Evolutionary conservation across 2,888 invertebrate species (phyloP), one percentile per base, ranked within the genome.

Genomic region (Artemia sp.): DNA sequence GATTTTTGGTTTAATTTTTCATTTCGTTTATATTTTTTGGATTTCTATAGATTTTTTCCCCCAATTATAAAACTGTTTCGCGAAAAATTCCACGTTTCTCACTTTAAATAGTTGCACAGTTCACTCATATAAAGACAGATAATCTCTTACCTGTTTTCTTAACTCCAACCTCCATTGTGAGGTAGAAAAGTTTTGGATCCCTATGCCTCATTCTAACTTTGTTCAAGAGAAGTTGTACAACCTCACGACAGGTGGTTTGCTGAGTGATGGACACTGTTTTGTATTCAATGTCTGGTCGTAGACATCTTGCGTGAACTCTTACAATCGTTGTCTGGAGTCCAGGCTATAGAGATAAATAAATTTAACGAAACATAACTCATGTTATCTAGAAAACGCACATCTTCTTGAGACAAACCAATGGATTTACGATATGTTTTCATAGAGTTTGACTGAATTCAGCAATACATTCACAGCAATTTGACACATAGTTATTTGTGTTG

Each of bases 211-310:
- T 92, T 76, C 90, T 85, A 80, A 86, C 90, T 83, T 94, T 92
- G 79, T 88, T 85, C 72, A 95, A 82, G 38, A 95, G 82, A 69
- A 89, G 88, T 72, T 84, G 82, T 12, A 94, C 89, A 73, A 95
- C 88, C 71, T 92, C 90, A 75, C 87, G 85, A 75, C 91, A 90
- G 1, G 90, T 87, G 12, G 92, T 92, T 76, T 89, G 87, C 83
- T 88, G 90, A 69, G 89, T 89, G 74, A 94, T 90, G 73, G 90
- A 87, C 71, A 95, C 81, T 0, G 94, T 95, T 80, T 94, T 94
- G 84, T 95, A 94, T 79, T 94, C 93, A 78, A 94, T 92, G 80
- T 94, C 94, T 51, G 92, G 87, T 71, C 92, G 85, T 71, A 94
- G 82, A 76, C 92, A 89, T 75, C 87, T 87, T 38, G 93, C 92